Conservation (phyloP, 2,113 vertebrate species). For the Casuarius casuarius region DNA sequence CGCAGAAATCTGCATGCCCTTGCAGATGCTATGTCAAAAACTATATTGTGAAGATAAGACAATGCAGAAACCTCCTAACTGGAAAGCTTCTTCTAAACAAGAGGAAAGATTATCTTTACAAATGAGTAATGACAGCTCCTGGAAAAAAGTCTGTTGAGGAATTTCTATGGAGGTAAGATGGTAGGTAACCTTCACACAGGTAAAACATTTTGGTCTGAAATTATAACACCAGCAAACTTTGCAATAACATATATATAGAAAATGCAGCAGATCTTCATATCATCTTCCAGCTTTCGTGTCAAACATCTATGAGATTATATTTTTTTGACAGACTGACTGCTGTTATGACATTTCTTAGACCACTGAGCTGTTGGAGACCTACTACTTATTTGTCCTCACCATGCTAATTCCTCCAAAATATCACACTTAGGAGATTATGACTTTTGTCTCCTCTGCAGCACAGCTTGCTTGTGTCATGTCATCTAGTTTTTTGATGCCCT, state of each 20-base stretch:
- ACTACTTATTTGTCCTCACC: rapidly evolving
- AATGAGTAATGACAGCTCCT: background rate
- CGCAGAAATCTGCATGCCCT: background rate
- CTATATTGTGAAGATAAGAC: background rate
- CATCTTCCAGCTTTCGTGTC: background rate
- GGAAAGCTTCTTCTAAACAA: background rate
- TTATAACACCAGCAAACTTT: background rate
- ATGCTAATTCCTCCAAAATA: background rate
- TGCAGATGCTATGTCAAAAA: background rate
- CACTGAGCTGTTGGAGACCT: rapidly evolving
- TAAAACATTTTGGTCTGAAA: background rate
- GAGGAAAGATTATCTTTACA: background rate
- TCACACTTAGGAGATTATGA: background rate
- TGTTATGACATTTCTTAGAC: background rate
- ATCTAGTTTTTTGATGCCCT: rapidly evolving
- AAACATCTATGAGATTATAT: background rate
- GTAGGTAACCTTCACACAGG: background rate
- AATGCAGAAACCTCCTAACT: background rate
- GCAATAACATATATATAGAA: background rate
- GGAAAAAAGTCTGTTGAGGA: background rate
- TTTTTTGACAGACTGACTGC: background rate
- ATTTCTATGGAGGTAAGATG: background rate
- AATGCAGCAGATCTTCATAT: background rate
- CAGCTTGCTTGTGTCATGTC: background rate
- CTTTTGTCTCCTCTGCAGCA: background rate